Percentiles rank a stretch among this genome's conserved stretches.
phyloP scores from a whole-genome alignment of 2,888 invertebrate genomes.

The Dendrolimus houi region DNA sequence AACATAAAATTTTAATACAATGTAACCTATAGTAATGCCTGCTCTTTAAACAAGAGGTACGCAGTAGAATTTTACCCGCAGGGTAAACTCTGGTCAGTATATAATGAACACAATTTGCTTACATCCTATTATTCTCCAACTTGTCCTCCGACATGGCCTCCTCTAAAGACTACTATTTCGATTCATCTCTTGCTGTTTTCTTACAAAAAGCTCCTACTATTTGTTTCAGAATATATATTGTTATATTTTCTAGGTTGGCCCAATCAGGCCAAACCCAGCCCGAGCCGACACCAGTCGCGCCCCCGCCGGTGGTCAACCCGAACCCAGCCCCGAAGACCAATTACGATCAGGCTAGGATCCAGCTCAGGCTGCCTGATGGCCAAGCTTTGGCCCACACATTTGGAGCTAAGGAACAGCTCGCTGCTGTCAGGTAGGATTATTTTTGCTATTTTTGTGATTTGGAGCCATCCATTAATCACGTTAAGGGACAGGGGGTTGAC shows the following conservation, averaged over 20 bases:
- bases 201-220: too few relatives aligned
- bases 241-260: conserved; percentile 34
- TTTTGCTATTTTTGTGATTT: too few relatives aligned
- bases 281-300: conserved; percentile 25
- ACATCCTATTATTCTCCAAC: not conserved
- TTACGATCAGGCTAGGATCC: conserved; percentile 55
- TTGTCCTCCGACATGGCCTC: not conserved
- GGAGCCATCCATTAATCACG: too few relatives aligned
- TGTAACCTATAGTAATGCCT: too few relatives aligned
- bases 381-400: conserved; percentile 56
- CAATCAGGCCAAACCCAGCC: conserved; percentile 46
- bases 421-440: conserved; percentile 84
- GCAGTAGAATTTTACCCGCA: too few relatives aligned
- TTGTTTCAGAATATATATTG: too few relatives aligned
- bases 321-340: conserved; percentile 35
- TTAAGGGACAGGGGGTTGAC: too few relatives aligned
- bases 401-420: conserved; percentile 90
- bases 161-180: too few relatives aligned
- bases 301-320: conserved; percentile 23
- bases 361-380: conserved; percentile 53
- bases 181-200: too few relatives aligned
- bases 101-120: not conserved
- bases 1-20: too few relatives aligned
- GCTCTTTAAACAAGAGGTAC: too few relatives aligned
- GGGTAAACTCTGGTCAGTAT: too few relatives aligned